Base-by-base conservation (phyloP, 2,113 vertebrate species). In the Phalacrocorax carbo region DNA sequence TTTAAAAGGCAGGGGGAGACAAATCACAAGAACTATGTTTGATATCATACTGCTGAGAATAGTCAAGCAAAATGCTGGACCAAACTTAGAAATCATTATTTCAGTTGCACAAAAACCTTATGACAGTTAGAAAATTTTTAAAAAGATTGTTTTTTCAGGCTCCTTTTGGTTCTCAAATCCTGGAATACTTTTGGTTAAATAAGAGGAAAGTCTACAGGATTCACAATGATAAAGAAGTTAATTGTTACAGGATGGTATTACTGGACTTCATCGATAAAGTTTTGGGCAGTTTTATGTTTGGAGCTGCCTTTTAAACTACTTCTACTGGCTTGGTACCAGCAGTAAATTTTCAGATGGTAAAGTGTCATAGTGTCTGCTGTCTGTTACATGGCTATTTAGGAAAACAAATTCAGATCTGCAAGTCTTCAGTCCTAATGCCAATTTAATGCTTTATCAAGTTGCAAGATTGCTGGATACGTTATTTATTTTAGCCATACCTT, bases 1-100 rank as follows among this genome's bases (percentile, higher is more conserved):
- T 51, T 42, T 34, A 1, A 3, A 66, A 32, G 30, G 5, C 1
- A 3, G 11, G 2, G 22, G 8, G 5, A 51, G 9, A 34, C 3
- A 82, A 26, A 8, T 64, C 61, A 40, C 5, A 46, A 26, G 10
- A 85, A 9, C 11, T 48, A 4, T 6, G 11, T 57, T 64, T 76
- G 15, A 20, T 77, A 42, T 21, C 1, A 0, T 66, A 5, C 10
- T 71, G 30, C 32, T 90, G 27, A 51, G 5, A 48, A 23, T 7
- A 82, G 7, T 77, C 8, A 77, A 82, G 15, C 15, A 54, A 80
- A 77, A 55, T 21, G 1, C 18, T 42, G 10, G 5, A 7, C 86
- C 11, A n/a, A 36, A 10, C 18, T 62, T 86, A 44, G 34, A 80
- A 90, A 62, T 38, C 3, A 22, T 83, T 78, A 34, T 61, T 91